phyloP scores from a whole-genome alignment of 2,113 vertebrate genomes.

The Isichthys henryi region DNA sequence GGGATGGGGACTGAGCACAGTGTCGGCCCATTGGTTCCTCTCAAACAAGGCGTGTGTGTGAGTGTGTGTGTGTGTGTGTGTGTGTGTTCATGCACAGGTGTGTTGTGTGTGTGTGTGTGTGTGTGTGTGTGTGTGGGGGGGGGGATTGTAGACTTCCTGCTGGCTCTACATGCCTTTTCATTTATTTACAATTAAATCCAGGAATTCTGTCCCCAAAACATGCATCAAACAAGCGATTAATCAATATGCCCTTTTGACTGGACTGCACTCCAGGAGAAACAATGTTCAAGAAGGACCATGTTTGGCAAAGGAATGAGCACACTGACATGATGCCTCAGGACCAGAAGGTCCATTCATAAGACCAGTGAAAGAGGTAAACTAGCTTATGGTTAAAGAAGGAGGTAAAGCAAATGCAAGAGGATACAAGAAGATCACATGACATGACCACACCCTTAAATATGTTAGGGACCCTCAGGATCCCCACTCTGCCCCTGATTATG shows the following conservation, averaged over 20 bases:
- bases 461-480: neutral
- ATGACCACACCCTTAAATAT: neutral
- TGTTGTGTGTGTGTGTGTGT: neutral
- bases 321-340: neutral
- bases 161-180: neutral
- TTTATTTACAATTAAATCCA: neutral
- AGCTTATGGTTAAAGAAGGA: neutral
- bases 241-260: neutral
- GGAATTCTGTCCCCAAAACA: neutral
- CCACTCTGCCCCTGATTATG: neutral
- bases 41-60: neutral
- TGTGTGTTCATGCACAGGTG: conserved; percentile 10
- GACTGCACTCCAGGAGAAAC: neutral
- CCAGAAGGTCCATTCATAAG: neutral
- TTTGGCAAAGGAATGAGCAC: neutral
- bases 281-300: neutral
- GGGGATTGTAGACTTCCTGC: neutral
- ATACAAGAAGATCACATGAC: neutral
- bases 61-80: conserved; percentile 15
- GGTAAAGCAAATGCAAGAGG: neutral
- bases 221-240: neutral
- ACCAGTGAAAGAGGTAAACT: neutral
- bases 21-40: conserved; percentile 5
- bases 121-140: neutral
- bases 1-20: conserved; percentile 61